Percentiles rank a stretch among this genome's conserved stretches.
Evolutionary conservation across 2,113 vertebrate species (phyloP).

Genomic region (Tachuris rubrigastra): DNA sequence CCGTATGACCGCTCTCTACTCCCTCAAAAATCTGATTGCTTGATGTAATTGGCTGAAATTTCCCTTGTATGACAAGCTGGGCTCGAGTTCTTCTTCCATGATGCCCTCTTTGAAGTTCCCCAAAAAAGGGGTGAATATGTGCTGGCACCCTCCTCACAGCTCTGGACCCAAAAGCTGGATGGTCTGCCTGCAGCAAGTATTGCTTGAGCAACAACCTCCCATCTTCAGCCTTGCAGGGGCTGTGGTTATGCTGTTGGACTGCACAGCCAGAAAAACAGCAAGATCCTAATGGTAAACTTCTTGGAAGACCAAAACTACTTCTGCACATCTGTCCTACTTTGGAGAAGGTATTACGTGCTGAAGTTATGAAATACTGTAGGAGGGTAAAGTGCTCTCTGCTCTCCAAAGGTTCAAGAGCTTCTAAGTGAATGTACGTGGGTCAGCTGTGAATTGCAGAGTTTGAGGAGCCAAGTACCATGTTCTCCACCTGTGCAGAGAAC

Average conservation of each 20-base stretch:
- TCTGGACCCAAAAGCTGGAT: background rate
- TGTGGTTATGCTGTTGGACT: background rate
- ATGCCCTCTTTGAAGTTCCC: background rate
- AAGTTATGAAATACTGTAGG: slow-evolving; percentile 5
- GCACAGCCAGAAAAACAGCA: background rate
- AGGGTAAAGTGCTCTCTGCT: background rate
- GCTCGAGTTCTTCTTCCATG: background rate
- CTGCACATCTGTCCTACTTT: slow-evolving; percentile 47
- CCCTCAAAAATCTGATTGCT: background rate
- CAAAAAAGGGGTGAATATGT: background rate
- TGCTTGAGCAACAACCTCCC: background rate
- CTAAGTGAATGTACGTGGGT: background rate
- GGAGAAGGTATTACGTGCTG: slow-evolving; percentile 34
- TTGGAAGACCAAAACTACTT: slow-evolving; percentile 31
- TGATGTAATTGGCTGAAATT: background rate
- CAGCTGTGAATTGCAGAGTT: accelerated
- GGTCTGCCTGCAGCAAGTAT: background rate
- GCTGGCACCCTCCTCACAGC: background rate
- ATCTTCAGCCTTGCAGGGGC: background rate
- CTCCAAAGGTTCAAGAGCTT: background rate
- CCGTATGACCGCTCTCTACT: background rate
- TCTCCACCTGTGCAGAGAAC: background rate
- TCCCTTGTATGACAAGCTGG: background rate
- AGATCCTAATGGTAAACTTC: slow-evolving; percentile 38
- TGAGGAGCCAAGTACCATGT: background rate